phyloP scores from a whole-genome alignment of 2,888 invertebrate genomes.

The Lasioglossum villosulum region DNA sequence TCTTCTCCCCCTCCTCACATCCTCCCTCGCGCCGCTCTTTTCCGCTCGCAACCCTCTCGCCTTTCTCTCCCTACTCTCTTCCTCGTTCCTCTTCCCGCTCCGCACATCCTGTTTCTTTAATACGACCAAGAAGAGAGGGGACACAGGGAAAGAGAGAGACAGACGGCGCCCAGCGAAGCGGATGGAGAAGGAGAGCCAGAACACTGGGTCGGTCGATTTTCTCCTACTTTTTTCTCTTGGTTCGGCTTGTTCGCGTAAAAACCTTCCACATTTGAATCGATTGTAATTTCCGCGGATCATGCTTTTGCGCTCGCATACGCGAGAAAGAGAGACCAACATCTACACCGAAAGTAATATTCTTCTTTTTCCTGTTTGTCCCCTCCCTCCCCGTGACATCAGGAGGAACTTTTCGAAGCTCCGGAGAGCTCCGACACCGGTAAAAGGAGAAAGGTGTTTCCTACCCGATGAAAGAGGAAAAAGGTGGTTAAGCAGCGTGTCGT shows the following conservation, averaged over 20 bases:
- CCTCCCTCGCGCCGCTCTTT: slow-evolving; percentile 67
- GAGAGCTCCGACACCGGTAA: slow-evolving; percentile 28
- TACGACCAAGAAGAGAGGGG: slow-evolving; percentile 32
- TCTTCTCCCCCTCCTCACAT: background rate
- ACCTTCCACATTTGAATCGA: slow-evolving; percentile 65
- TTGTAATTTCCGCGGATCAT: slow-evolving; percentile 54
- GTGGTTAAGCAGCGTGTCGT: background rate
- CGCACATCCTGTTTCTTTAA: slow-evolving; percentile 74
- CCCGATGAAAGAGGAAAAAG: slow-evolving; percentile 32
- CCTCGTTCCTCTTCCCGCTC: slow-evolving; percentile 62
- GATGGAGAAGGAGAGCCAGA: slow-evolving; percentile 21
- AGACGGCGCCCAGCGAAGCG: slow-evolving; percentile 5
- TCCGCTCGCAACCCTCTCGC: slow-evolving; percentile 67
- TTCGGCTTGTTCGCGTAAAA: slow-evolving; percentile 54
- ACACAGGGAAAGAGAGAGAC: slow-evolving; percentile 23
- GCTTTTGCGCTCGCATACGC: background rate
- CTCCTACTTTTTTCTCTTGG: slow-evolving; percentile 52
- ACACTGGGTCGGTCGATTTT: slow-evolving; percentile 58
- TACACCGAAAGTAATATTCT: background rate
- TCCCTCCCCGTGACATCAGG: background rate
- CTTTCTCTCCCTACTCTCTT: slow-evolving; percentile 63
- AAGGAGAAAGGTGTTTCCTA: slow-evolving; percentile 54
- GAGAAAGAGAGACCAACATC: background rate
- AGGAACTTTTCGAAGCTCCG: background rate
- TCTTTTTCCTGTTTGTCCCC: background rate